Base-by-base conservation (phyloP, 1,140 invertebrate genomes). In the Drosophila quadrilineata region DNA sequence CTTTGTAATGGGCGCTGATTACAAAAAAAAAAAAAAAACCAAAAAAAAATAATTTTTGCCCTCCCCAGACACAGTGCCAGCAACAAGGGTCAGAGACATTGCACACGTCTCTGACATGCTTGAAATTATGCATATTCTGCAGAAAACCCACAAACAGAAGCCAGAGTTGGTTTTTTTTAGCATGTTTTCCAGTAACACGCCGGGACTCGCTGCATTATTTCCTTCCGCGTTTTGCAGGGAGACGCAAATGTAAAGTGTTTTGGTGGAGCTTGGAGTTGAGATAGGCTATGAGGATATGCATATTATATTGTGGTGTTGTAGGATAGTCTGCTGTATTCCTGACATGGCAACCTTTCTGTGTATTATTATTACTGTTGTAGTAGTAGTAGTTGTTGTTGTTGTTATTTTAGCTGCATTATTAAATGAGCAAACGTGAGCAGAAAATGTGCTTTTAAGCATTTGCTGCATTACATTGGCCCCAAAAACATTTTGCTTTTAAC, bases 131-230 rank as follows among this genome's bases (percentile, higher is more conserved):
- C 77, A 84, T 85, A 77, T 73, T 84, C 60, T 64, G 79, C 79
- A 82, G 69, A 63, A 80, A 84, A 60, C 33, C 46, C 35, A 35
- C 60, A 43, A 52, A 17, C 57, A 8, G 12, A 41, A 64, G 21
- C 62, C 52, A 12, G 12, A 22, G 40, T 26, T 35, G 14, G n/a
- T 21, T 22, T 52, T 54, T 29, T 17, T 56, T 17, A 19, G 43
- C 43, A 33, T 60, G 71, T 57, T 53, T 65, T 36, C 66, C 52
- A n/a, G n/a, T n/a, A n/a, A n/a, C n/a, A n/a, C n/a, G 56, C 40
- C 76, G 63, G 71, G 76, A 82, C 71, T 80, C 82, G 76, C 76
- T 75, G 79, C 79, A 84, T 84, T 84, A 76, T 73, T 84, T 84
- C 77, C 77, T 84, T 84, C 73, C 77, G 65, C 68, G 43, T 68